phyloP scores from a whole-genome alignment of 2,113 vertebrate genomes.

The Cyprinodon variegatus region DNA sequence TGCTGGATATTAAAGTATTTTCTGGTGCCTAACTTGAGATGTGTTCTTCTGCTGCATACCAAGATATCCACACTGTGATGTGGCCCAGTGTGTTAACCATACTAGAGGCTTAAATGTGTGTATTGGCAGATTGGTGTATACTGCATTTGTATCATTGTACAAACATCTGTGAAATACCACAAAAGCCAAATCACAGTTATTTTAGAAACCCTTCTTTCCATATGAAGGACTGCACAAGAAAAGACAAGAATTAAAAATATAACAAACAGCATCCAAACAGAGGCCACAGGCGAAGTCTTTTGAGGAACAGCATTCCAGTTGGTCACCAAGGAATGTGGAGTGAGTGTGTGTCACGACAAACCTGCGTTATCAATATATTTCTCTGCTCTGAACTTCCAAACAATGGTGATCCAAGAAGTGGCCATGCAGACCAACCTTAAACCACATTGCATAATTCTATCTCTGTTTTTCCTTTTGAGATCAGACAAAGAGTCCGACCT shows the following conservation, averaged over 20 bases:
- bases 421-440: conserved; percentile 56
- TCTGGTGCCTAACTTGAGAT: conserved; percentile 56
- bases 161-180: conserved; percentile 48
- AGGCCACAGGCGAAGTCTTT: conserved; percentile 76
- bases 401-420: conserved; percentile 67
- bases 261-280: conserved; percentile 50
- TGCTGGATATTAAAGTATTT: conserved; percentile 46
- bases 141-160: conserved; percentile 30
- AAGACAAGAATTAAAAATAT: conserved; percentile 59
- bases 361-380: conserved; percentile 70
- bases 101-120: conserved; percentile 38
- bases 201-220: conserved; percentile 58
- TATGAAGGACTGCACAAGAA: conserved; percentile 52
- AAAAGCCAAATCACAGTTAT: conserved; percentile 58
- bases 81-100: conserved; percentile 65
- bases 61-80: conserved; percentile 39
- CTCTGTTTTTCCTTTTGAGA: conserved; percentile 66
- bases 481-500: conserved; percentile 68
- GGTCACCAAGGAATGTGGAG: conserved; percentile 73
- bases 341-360: conserved; percentile 56
- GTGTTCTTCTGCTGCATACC: conserved; percentile 54
- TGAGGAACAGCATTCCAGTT: conserved; percentile 66
- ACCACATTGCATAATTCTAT: conserved; percentile 66
- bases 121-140: conserved; percentile 64
- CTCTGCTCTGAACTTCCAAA: conserved; percentile 59